A percentile compares a stretch with the other conserved stretches of the same genome.
Evolutionary conservation across 2,113 vertebrate genomes (phyloP).

Genomic region (Girardinichthys multiradiatus): DNA sequence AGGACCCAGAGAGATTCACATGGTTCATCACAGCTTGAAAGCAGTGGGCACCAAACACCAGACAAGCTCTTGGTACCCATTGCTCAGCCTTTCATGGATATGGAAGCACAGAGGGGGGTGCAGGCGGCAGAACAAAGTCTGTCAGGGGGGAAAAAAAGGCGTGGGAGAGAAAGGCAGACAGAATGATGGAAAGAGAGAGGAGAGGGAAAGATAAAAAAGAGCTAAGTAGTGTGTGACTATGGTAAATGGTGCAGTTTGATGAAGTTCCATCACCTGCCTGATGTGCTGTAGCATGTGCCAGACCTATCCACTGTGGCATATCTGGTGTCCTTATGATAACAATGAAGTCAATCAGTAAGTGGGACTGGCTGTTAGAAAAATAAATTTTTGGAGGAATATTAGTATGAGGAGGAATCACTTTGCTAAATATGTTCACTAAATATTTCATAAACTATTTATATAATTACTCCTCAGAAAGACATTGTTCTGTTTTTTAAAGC

Average conservation of each 20-base stretch:
- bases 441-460: neutral
- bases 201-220: constrained; percentile 18
- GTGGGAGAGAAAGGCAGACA: neutral
- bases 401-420: neutral
- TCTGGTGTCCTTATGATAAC: constrained; percentile 55
- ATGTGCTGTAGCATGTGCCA: constrained; percentile 44
- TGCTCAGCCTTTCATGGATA: constrained; percentile 43
- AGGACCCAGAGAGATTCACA: constrained; percentile 33
- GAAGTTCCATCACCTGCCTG: constrained; percentile 57
- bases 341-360: constrained; percentile 58
- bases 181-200: neutral
- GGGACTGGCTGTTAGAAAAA: constrained; percentile 12
- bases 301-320: constrained; percentile 59
- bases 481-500: neutral
- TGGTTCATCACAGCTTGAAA: constrained; percentile 54
- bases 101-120: constrained; percentile 19
- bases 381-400: neutral
- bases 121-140: constrained; percentile 9
- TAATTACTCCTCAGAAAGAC: neutral
- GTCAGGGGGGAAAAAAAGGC: neutral
- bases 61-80: constrained; percentile 31
- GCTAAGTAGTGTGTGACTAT: constrained; percentile 50
- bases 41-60: constrained; percentile 34
- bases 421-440: neutral
- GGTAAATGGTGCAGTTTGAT: constrained; percentile 54